Percentiles rank a stretch among this genome's conserved stretches.
Conservation (phyloP, 2,797 vertebrate species). For the Enteromius mattozi region DNA sequence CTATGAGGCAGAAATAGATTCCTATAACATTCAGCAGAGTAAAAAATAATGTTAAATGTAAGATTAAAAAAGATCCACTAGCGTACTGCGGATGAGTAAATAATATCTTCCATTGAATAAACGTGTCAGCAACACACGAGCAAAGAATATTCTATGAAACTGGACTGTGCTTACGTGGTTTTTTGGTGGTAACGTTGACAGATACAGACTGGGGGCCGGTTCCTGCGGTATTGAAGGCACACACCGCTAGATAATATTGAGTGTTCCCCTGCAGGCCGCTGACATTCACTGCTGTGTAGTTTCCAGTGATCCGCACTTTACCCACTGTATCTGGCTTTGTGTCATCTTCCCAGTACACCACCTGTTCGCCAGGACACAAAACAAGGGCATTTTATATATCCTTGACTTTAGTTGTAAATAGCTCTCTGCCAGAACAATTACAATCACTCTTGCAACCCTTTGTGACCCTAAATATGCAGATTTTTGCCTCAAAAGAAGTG, state of each 20-base stretch:
- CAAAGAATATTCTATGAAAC: background rate
- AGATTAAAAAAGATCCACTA: background rate
- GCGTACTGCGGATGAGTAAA: background rate
- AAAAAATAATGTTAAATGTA: background rate
- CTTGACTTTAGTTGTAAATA: conserved; percentile 42
- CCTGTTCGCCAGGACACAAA: conserved; percentile 70
- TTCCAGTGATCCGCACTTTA: conserved; percentile 87
- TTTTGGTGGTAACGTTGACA: conserved; percentile 92
- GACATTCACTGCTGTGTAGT: conserved; percentile 86
- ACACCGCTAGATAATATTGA: conserved; percentile 86
- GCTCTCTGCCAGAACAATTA: conserved; percentile 33
- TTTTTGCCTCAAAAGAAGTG: conserved; percentile 8
- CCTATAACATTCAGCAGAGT: background rate
- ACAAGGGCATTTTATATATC: conserved; percentile 23
- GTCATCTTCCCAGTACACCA: conserved; percentile 91
- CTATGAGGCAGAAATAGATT: conserved; percentile 1
- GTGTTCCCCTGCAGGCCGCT: conserved; percentile 86
- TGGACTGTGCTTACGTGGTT: conserved; percentile 84
- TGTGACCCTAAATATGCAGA: conserved; percentile 19
- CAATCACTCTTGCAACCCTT: conserved; percentile 1
- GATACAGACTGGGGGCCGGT: conserved; percentile 87
- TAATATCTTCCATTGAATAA: background rate
- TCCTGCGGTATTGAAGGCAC: conserved; percentile 92
- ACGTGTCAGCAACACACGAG: background rate
- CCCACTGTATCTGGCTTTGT: conserved; percentile 88